Percentiles rank a stretch among this genome's conserved stretches.
Evolutionary conservation across 2,888 invertebrate species (phyloP).

Genomic region (Drosophila percnosoma): DNA sequence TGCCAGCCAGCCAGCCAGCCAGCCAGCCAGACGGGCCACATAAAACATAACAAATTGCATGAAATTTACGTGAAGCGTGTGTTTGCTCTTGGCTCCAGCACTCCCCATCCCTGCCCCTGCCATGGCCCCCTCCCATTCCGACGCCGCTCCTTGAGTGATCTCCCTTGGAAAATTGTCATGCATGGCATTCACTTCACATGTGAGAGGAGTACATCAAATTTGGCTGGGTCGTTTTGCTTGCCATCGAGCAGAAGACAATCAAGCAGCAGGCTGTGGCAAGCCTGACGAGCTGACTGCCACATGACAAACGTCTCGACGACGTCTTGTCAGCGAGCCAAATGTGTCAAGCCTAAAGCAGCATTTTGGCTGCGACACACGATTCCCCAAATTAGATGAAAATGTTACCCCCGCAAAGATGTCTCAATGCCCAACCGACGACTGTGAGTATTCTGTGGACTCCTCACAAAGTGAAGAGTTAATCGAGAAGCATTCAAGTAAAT

Average conservation of each 20-base stretch:
- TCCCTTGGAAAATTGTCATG: slow-evolving; percentile 64
- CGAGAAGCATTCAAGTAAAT: slow-evolving; percentile 7
- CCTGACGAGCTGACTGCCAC: slow-evolving; percentile 6
- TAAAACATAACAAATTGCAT: slow-evolving; percentile 82
- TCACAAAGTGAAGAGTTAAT: slow-evolving; percentile 26
- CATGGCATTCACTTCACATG: slow-evolving; percentile 61
- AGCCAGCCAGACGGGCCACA: slow-evolving; percentile 50
- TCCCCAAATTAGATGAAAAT: slow-evolving; percentile 20
- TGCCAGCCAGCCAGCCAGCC: slow-evolving; percentile 41
- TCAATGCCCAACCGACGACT: slow-evolving; percentile 2
- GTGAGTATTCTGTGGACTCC: slow-evolving; percentile 9
- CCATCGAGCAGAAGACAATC: slow-evolving; percentile 62
- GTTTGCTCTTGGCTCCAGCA: slow-evolving; percentile 14
- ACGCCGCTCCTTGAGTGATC: slow-evolving; percentile 29
- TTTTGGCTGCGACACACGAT: slow-evolving; percentile 32
- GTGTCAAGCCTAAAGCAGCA: slow-evolving; percentile 35
- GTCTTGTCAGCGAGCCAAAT: slow-evolving; percentile 43
- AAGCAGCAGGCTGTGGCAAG: slow-evolving; percentile 38
- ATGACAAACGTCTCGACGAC: slow-evolving; percentile 52
- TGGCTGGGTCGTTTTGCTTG: slow-evolving; percentile 44
- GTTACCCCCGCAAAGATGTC: slow-evolving; percentile 17
- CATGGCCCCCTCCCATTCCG: background rate
- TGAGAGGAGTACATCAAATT: slow-evolving; percentile 64
- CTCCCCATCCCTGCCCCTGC: background rate
- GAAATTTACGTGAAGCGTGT: slow-evolving; percentile 75